phyloP scores from a whole-genome alignment of 2,888 invertebrate genomes.

The Scaptodrosophila latifasciaeformis region DNA sequence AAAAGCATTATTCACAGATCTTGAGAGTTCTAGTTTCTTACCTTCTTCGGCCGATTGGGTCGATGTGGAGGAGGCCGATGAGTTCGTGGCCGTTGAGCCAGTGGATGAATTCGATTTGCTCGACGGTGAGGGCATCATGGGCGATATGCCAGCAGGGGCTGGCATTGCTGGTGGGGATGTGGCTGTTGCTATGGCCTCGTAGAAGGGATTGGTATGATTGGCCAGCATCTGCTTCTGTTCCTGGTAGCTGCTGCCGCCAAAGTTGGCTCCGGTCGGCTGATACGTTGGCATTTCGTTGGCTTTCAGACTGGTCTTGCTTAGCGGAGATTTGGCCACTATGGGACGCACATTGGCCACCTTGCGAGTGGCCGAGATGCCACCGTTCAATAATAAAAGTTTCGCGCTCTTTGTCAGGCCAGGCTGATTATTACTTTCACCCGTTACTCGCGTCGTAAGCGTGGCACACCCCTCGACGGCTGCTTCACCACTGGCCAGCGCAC shows the following conservation, averaged over 20 bases:
- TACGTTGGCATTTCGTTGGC: conserved; percentile 32
- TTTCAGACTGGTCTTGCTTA: conserved; percentile 30
- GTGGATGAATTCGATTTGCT: conserved; percentile 71
- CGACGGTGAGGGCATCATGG: conserved; percentile 70
- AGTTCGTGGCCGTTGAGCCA: conserved; percentile 64
- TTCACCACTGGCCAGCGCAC: conserved; percentile 57
- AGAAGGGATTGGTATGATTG: conserved; percentile 70
- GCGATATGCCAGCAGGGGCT: conserved; percentile 19
- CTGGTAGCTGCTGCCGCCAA: conserved; percentile 41
- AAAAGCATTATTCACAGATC: conserved; percentile 26
- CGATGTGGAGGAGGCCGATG: conserved; percentile 54
- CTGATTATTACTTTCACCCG: conserved; percentile 62
- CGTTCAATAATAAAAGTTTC: conserved; percentile 61
- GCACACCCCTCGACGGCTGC: conserved; percentile 21
- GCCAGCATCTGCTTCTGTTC: conserved; percentile 63
- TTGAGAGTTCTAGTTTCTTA: too few relatives aligned
- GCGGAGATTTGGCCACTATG: conserved; percentile 61
- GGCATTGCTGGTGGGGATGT: conserved; percentile 4
- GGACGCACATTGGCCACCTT: conserved; percentile 73
- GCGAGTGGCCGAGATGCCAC: conserved; percentile 62
- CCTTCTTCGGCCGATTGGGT: conserved; percentile 67
- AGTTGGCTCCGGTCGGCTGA: conserved; percentile 31
- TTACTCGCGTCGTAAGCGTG: conserved; percentile 17
- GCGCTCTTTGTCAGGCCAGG: conserved; percentile 39
- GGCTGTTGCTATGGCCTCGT: conserved; percentile 47